Evolutionary conservation across 2,113 vertebrate genomes (phyloP).

Genomic region (Triplophysa rosa): DNA sequence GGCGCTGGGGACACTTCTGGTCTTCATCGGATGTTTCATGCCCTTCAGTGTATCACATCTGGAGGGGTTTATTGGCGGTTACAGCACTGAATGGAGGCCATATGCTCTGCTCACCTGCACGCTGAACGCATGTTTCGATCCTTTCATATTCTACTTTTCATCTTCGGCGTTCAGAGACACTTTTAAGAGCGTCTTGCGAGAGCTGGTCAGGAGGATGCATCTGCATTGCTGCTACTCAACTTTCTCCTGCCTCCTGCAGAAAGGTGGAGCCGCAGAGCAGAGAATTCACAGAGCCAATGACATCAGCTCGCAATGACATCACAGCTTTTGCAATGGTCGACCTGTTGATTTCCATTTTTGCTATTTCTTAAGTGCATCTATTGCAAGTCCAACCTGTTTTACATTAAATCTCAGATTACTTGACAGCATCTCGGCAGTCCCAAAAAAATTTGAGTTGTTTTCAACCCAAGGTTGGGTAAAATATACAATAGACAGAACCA

Average conservation of each 20-base stretch:
- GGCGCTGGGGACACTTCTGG: slow-evolving; percentile 58
- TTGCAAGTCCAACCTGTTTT: no score
- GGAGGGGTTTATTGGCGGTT: slow-evolving; percentile 60
- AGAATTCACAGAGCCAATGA: slow-evolving; percentile 50
- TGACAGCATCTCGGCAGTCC: no score
- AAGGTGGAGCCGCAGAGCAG: slow-evolving; percentile 3
- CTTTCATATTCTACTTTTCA: slow-evolving; percentile 78
- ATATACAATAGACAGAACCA: no score
- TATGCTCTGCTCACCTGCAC: slow-evolving; percentile 70
- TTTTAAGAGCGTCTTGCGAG: slow-evolving; percentile 42
- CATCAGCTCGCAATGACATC: slow-evolving; percentile 1
- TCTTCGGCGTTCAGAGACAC: slow-evolving; percentile 65
- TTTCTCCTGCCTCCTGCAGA: slow-evolving; percentile 12
- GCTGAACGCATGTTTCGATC: slow-evolving; percentile 75
- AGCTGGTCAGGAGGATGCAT: neutral
- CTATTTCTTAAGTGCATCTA: no score
- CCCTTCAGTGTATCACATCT: slow-evolving; percentile 74
- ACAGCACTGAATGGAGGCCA: slow-evolving; percentile 65
- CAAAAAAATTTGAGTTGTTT: no score
- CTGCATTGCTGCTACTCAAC: neutral
- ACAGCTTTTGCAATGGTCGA: neutral
- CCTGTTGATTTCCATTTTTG: neutral
- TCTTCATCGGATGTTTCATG: slow-evolving; percentile 70
- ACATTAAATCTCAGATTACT: no score
- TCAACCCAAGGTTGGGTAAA: no score